phyloP scores from a whole-genome alignment of 1,140 invertebrate genomes.

The Lordiphosa stackelbergi region DNA sequence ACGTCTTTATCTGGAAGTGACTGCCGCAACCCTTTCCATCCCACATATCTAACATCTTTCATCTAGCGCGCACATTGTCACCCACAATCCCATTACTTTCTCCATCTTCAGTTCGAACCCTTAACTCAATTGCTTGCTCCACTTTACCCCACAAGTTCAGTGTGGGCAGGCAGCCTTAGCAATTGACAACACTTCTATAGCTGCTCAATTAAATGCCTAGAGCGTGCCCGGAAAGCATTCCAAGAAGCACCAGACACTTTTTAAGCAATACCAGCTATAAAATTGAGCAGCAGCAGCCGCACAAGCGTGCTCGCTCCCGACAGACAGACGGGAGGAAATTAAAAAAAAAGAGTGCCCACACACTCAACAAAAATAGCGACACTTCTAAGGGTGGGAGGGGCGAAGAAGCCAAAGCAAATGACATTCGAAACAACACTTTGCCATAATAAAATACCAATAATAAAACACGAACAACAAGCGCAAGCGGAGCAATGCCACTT shows the following conservation, averaged over 20 bases:
- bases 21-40: neutral
- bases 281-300: constrained; percentile 10
- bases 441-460: constrained; percentile 65
- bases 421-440: constrained; percentile 63
- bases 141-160: neutral
- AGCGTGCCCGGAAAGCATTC: constrained; percentile 21
- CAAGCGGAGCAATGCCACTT: constrained; percentile 36
- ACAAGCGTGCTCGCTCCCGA: constrained; percentile 1
- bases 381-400: constrained; percentile 20
- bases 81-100: constrained; percentile 19
- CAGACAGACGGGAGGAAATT: constrained; percentile 8
- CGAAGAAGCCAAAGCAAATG: constrained; percentile 16
- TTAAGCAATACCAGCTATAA: constrained; percentile 4
- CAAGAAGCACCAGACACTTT: neutral
- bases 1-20: constrained; percentile 1
- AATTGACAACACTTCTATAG: constrained; percentile 21
- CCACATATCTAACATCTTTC: constrained; percentile 27
- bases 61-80: constrained; percentile 36
- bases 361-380: constrained; percentile 20
- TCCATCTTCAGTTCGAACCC: constrained; percentile 16
- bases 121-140: constrained; percentile 41
- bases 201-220: constrained; percentile 44
- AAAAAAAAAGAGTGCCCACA: constrained; percentile 12
- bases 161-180: constrained; percentile 16
- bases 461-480: constrained; percentile 22